Evolutionary conservation across 2,797 vertebrate species (phyloP).

Genomic region (Notoglanidium macrostoma): DNA sequence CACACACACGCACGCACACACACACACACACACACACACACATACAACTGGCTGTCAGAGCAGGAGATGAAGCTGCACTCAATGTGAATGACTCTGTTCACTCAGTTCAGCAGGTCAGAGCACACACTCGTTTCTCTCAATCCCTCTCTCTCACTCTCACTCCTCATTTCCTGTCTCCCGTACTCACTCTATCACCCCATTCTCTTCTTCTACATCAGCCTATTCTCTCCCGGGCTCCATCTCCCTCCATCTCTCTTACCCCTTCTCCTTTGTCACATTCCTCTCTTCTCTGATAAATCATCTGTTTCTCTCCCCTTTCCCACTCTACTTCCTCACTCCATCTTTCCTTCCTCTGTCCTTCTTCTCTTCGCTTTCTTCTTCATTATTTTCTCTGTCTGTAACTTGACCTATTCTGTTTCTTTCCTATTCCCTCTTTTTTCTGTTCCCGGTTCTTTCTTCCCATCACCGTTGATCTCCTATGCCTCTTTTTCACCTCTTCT

Average conservation of each 20-base stretch:
- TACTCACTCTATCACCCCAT: slow-evolving; percentile 12
- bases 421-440: background rate
- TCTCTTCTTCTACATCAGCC: slow-evolving; percentile 7
- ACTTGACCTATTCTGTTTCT: no score
- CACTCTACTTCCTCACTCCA: background rate
- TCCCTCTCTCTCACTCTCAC: slow-evolving; percentile 26
- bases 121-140: slow-evolving; percentile 27
- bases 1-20: slow-evolving; percentile 1
- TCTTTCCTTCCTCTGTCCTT: background rate
- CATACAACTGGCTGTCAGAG: slow-evolving; percentile 11
- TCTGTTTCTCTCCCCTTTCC: background rate
- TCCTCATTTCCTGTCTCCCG: slow-evolving; percentile 33
- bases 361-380: background rate
- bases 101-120: slow-evolving; percentile 37
- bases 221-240: background rate
- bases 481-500: background rate
- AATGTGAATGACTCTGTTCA: slow-evolving; percentile 41
- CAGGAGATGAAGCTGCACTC: slow-evolving; percentile 40
- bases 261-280: background rate
- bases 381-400: background rate
- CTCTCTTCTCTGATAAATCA: background rate
- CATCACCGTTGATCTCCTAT: no score
- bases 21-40: slow-evolving; percentile 21
- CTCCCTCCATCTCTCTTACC: background rate
- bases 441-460: background rate